Conservation (phyloP, 2,888 invertebrate genomes). For the Invenusta paracnida region DNA sequence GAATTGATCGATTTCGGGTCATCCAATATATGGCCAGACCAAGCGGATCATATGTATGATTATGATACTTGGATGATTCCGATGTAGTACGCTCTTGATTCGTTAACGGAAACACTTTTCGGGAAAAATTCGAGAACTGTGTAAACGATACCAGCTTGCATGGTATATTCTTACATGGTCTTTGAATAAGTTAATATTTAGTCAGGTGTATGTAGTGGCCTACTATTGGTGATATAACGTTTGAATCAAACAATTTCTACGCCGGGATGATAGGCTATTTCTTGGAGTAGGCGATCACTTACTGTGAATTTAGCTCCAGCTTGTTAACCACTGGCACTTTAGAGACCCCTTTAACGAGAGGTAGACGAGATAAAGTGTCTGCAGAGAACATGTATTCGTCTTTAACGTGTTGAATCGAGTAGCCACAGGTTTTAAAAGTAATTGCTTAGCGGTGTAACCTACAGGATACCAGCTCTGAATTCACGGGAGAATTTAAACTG, state of each 20-base stretch:
- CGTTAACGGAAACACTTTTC: neutral
- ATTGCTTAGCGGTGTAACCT: constrained; percentile 48
- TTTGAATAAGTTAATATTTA: neutral
- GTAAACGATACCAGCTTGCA: neutral
- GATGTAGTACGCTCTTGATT: too few species aligned
- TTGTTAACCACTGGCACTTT: neutral
- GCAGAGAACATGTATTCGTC: constrained; percentile 49
- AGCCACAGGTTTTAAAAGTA: constrained; percentile 52
- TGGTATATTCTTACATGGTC: neutral
- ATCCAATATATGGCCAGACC: too few species aligned
- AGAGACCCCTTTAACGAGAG: constrained; percentile 10
- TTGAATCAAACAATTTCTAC: too few species aligned
- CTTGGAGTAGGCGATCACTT: neutral
- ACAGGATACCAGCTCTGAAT: constrained; percentile 47
- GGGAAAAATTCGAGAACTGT: neutral
- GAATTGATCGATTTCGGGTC: too few species aligned
- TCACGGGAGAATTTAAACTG: constrained; percentile 50
- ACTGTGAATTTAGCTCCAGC: neutral
- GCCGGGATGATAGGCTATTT: neutral
- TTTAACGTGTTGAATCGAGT: constrained; percentile 49
- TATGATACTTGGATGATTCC: too few species aligned
- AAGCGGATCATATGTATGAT: too few species aligned
- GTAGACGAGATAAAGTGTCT: constrained; percentile 51
- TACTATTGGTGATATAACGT: neutral
- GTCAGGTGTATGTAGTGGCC: neutral